Base-by-base conservation (phyloP, 2,113 vertebrate genomes). In the Gobius niger region DNA sequence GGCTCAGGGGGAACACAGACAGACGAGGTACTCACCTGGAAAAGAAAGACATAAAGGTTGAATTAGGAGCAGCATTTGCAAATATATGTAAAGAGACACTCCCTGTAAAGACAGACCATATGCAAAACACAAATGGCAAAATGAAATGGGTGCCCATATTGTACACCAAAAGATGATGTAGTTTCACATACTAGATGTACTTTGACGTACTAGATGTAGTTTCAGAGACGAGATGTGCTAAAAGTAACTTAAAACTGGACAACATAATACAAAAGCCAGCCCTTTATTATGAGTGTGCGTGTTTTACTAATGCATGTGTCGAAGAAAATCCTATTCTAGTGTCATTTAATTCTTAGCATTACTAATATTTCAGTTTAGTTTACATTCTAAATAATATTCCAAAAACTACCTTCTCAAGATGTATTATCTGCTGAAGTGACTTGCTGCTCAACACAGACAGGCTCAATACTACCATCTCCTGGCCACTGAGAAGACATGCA, bases 21-120 rank as follows among this genome's bases (percentile, higher is more conserved):
- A 15, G 65, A 34, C 24, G 2, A 59, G 34, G 16, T 64, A 92
- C 91, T 92, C 85, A 93, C 91, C 91, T 92, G 78, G 19, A 87
- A 85, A 63, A 89, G 70, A 84, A 87, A 51, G 7, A 82, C 7
- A 87, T 13, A 57, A 16, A 13, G n/a, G 24, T 13, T 34, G 82
- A 61, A 83, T 73, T 57, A 47, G 8, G 51, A 53, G 2, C 44
- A 14, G 15, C 18, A 64, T 50, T 54, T 51, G 41, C 7, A 6
- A 60, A 51, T 44, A 59, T 4, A 13, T 42, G 9, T 40, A 47
- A 40, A 44, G 6, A n/a, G 14, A 10, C 44, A 11, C 57, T 42
- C 40, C 57, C 40, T 60, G 2, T 34, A 9, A n/a, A 19, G 44
- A 19, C 44, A 47, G 44, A 1, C 15, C 61, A 19, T 44, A 60